These are phyloP conservation scores for Calliopum simillimum DNA, from an alignment of 2,888 invertebrate species.

Conservation along the genomic window DNA sequence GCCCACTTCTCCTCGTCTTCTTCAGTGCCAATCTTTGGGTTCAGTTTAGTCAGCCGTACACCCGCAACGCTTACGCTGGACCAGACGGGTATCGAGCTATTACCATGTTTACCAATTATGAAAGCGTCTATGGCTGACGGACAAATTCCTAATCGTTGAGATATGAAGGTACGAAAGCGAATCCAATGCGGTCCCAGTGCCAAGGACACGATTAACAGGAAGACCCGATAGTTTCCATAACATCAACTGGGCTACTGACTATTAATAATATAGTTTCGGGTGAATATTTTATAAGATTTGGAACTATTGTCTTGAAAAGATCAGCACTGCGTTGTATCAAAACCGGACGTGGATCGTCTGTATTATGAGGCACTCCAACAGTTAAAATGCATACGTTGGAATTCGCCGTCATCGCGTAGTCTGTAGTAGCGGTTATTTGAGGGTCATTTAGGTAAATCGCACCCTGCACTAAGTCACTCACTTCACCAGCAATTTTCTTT, in stretches of 20 bases:
- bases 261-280: conserved; percentile 84
- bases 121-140: conserved; percentile 85
- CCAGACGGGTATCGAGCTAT: conserved; percentile 88
- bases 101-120: conserved; percentile 93
- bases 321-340: conserved; percentile 86
- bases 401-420: conserved; percentile 78
- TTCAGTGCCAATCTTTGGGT: conserved; percentile 76
- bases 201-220: conserved; percentile 84
- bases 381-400: conserved; percentile 87
- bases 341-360: conserved; percentile 81
- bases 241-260: conserved; percentile 89
- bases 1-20: conserved; percentile 80
- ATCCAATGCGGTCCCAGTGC: conserved; percentile 91
- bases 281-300: conserved; percentile 72
- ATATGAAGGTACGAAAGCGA: conserved; percentile 86
- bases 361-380: conserved; percentile 85
- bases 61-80: conserved; percentile 90
- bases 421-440: conserved; percentile 75
- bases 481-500: conserved; percentile 84
- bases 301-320: conserved; percentile 83
- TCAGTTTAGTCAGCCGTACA: conserved; percentile 78
- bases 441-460: conserved; percentile 81
- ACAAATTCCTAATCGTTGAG: conserved; percentile 80
- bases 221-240: conserved; percentile 88
- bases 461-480: conserved; percentile 89